Conservation (phyloP, 2,113 vertebrate genomes). For the Aspiorhynchus laticeps region DNA sequence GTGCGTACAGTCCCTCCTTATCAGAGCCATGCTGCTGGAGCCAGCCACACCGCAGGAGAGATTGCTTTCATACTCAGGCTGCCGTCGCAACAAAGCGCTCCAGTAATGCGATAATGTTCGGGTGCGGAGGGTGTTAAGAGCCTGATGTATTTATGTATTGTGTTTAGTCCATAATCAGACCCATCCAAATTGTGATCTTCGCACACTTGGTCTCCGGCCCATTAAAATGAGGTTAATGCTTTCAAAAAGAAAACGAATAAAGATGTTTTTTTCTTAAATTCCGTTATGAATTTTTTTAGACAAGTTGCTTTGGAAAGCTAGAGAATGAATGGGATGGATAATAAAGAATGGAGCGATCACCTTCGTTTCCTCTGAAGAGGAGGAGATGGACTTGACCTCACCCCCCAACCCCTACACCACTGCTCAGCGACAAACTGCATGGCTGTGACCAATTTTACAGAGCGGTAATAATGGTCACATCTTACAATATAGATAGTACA, state of each 20-base stretch:
- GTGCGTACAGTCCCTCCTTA: constrained; percentile 80
- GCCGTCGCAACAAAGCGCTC: constrained; percentile 92
- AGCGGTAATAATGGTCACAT: not conserved
- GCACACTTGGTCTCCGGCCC: constrained; percentile 84
- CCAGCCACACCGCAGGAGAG: constrained; percentile 93
- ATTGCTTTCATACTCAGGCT: constrained; percentile 95
- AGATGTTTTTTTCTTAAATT: constrained; percentile 66
- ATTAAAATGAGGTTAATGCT: constrained; percentile 93
- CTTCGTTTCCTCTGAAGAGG: constrained; percentile 80
- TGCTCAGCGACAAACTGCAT: constrained; percentile 74
- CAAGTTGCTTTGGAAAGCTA: constrained; percentile 56
- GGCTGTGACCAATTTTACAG: constrained; percentile 38
- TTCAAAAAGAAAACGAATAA: constrained; percentile 74
- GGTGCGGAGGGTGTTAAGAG: constrained; percentile 92
- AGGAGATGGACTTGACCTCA: constrained; percentile 83
- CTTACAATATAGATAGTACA: not conserved
- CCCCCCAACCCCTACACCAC: not conserved
- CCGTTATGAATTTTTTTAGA: constrained; percentile 75
- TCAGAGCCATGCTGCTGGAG: constrained; percentile 97
- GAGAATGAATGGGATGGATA: constrained; percentile 13
- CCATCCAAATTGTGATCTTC: constrained; percentile 90
- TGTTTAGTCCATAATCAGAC: constrained; percentile 90
- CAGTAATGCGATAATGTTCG: constrained; percentile 99
- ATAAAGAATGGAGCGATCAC: constrained; percentile 71
- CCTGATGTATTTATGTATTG: constrained; percentile 91